phyloP scores from a whole-genome alignment of 2,888 invertebrate genomes.

The Phortica magna region DNA sequence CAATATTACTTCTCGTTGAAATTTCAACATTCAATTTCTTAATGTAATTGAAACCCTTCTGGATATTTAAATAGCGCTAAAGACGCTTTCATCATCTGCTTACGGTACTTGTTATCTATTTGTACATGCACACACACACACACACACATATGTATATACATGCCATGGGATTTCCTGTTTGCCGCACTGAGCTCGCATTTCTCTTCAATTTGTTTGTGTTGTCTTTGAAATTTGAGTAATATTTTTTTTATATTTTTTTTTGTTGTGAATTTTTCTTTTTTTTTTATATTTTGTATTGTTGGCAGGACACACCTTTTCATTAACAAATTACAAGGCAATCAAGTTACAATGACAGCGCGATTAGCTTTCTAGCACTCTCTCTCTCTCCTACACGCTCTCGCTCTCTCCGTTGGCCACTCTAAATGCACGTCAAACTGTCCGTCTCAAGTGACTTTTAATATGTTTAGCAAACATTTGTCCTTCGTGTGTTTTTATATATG shows the following conservation, averaged over 20 bases:
- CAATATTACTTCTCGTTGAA: not conserved
- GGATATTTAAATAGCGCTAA: too few species aligned
- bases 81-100: too few species aligned
- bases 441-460: slow-evolving; percentile 29
- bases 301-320: slow-evolving; percentile 66
- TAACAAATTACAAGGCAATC: slow-evolving; percentile 59
- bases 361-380: too few species aligned
- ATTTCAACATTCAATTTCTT: not conserved
- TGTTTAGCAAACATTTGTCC: slow-evolving; percentile 14
- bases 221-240: slow-evolving; percentile 48
- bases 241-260: not conserved
- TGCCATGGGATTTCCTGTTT: too few species aligned
- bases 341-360: slow-evolving; percentile 19
- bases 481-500: not conserved
- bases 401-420: not conserved
- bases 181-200: too few species aligned
- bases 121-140: too few species aligned
- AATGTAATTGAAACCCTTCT: not conserved
- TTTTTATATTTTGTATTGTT: not conserved
- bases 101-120: too few species aligned
- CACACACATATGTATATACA: too few species aligned
- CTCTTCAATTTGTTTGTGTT: slow-evolving; percentile 32
- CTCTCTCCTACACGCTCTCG: not conserved
- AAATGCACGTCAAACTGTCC: not conserved
- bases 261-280: not conserved